These are phyloP conservation scores for Mus pahari DNA, from an alignment of 2,113 vertebrate species.

Conservation along the genomic window DNA sequence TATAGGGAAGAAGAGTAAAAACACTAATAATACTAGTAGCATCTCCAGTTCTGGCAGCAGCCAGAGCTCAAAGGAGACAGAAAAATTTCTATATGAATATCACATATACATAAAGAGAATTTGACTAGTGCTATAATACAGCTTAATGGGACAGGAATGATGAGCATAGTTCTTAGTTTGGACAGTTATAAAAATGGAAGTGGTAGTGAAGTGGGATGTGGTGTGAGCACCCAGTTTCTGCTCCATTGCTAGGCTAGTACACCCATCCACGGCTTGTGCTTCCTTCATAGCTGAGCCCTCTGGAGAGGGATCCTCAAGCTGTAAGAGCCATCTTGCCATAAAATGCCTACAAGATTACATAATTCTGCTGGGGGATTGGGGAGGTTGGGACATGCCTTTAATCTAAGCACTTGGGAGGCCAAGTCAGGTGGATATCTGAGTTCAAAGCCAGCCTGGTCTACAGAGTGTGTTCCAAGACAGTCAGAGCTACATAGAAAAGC, in stretches of 20 bases:
- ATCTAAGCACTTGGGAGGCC: neutral
- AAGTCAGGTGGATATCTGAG: neutral
- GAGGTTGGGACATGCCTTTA: neutral
- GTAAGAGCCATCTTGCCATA: neutral
- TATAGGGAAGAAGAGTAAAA: neutral
- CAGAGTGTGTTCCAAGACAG: neutral
- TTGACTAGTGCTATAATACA: neutral
- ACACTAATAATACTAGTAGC: neutral
- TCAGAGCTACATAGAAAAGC: neutral
- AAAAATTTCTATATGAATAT: constrained; percentile 4
- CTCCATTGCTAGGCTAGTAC: neutral
- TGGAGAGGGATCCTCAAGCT: neutral
- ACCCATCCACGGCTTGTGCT: neutral
- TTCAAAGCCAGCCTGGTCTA: neutral
- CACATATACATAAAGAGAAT: neutral
- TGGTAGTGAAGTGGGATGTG: neutral
- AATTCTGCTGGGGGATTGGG: neutral
- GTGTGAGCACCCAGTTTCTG: neutral
- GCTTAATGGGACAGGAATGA: neutral
- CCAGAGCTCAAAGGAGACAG: neutral
- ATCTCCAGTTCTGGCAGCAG: neutral
- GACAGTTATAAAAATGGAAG: neutral
- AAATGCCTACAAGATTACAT: neutral
- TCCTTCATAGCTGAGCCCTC: neutral
- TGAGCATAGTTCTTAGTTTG: neutral